Conservation (phyloP, 2,888 invertebrate species). For the Spicauda simplicius region DNA sequence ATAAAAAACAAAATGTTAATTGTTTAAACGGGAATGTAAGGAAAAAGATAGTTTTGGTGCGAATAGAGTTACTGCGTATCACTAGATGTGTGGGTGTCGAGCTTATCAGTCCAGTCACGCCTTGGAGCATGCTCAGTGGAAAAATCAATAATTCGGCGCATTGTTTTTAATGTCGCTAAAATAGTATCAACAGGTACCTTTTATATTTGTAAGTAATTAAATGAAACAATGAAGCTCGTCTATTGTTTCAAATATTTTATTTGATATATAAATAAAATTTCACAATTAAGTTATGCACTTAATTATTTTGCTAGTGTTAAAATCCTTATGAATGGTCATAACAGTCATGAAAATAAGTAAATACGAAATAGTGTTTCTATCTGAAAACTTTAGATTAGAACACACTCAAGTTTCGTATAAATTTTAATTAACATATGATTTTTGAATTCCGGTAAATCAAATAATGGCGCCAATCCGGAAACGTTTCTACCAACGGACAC, state of each 20-base stretch:
- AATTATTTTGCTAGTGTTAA: no score
- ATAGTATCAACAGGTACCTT: conserved; percentile 64
- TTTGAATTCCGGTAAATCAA: no score
- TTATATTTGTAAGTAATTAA: background rate
- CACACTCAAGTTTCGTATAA: no score
- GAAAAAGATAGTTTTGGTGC: background rate
- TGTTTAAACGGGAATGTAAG: background rate
- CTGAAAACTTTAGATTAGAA: no score
- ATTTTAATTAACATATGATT: no score
- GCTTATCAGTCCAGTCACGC: conserved; percentile 58
- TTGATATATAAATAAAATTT: no score
- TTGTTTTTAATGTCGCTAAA: conserved; percentile 49
- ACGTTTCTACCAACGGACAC: background rate
- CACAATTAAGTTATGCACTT: no score
- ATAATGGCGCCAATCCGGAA: background rate
- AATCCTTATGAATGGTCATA: no score
- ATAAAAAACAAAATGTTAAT: background rate
- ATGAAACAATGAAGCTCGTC: background rate
- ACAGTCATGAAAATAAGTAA: no score
- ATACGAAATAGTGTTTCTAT: no score
- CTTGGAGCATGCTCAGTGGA: conserved; percentile 72
- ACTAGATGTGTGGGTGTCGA: conserved; percentile 62
- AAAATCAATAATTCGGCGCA: conserved; percentile 72
- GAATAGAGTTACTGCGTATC: conserved; percentile 42
- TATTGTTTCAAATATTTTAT: no score